Evolutionary conservation across 2,113 vertebrate species (phyloP), one percentile per base, ranked within the genome.

Genomic region (Ictalurus punctatus): DNA sequence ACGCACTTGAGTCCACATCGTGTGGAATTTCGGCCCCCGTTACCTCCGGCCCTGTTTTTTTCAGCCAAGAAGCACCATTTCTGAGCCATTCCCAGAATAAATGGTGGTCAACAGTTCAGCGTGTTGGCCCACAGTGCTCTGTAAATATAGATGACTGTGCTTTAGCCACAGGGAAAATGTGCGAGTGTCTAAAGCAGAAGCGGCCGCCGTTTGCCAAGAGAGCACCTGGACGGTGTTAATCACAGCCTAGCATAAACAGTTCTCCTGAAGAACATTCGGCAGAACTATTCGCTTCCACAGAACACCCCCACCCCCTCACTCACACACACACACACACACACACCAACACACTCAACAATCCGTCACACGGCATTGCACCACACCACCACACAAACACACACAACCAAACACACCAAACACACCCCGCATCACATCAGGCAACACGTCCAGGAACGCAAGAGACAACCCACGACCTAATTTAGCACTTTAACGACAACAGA

Each of bases 211-310:
- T 83, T 96, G 97, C 97, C 96, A 96, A 92, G 92, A 84, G 94
- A 96, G 94, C 98, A 99, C 98, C 98, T 99, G 97, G 96, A 95
- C 87, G 96, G 95, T 94, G 97, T 99, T 99, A 99, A 98, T 99
- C 98, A 98, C 93, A 91, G 89, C 87, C 93, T 92, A 92, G 83
- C 92, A 95, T 98, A 98, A 98, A 99, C 97, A 98, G 92, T 89
- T 96, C 91, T 96, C 94, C 93, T 92, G 34, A 89, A 83, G 94
- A 95, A 95, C 93, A 95, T 92, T 95, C 91, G 95, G 94, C 96
- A 95, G 95, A 91, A 88, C 78, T 92, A 85, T 93, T 86, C 89
- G 91, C 89, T 69, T 91, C 86, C 58, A 48, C 83, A 65, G 59
- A 88, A 89, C 83, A 30, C 48, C 61, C 19, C 56, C 73, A 88